These are phyloP conservation scores for Apeltes quadracus DNA, from an alignment of 2,113 vertebrate genomes.

Conservation along the genomic window DNA sequence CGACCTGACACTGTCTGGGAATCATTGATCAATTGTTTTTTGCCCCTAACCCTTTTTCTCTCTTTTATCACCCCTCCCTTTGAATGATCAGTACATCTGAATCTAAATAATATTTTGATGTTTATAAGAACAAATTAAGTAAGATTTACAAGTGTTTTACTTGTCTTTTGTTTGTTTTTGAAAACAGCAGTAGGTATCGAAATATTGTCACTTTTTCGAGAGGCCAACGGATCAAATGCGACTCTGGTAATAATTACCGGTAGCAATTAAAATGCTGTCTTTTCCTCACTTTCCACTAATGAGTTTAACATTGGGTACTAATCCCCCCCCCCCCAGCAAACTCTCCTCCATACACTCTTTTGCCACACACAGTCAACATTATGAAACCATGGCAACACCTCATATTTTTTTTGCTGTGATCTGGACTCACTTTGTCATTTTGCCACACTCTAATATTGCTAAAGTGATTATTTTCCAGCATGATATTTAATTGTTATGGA, in stretches of 20 bases:
- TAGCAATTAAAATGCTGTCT: conserved; percentile 81
- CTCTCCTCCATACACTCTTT: conserved; percentile 3
- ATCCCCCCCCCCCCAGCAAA: conserved; percentile 41
- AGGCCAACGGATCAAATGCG: conserved; percentile 40
- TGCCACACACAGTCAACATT: conserved; percentile 6
- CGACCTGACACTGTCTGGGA: conserved; percentile 71
- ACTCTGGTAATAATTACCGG: conserved; percentile 75
- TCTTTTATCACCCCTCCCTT: neutral
- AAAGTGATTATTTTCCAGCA: conserved; percentile 22
- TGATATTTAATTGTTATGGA: neutral
- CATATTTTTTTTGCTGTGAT: conserved; percentile 28
- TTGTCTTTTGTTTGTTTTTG: neutral
- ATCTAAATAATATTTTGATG: conserved; percentile 16
- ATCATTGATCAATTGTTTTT: conserved; percentile 64
- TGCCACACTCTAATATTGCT: conserved; percentile 18
- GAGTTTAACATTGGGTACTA: conserved; percentile 69
- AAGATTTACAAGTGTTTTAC: conserved; percentile 10
- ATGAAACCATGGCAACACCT: conserved; percentile 61
- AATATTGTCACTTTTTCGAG: conserved; percentile 46
- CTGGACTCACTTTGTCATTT: conserved; percentile 41
- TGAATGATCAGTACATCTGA: conserved; percentile 18
- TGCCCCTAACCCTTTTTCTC: neutral
- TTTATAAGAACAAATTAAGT: conserved; percentile 6
- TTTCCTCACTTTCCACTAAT: conserved; percentile 73
- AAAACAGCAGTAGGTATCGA: conserved; percentile 35